Percentiles rank a stretch among this genome's conserved stretches.
phyloP scores from a whole-genome alignment of 2,888 invertebrate genomes.

The Catocala fraxini region DNA sequence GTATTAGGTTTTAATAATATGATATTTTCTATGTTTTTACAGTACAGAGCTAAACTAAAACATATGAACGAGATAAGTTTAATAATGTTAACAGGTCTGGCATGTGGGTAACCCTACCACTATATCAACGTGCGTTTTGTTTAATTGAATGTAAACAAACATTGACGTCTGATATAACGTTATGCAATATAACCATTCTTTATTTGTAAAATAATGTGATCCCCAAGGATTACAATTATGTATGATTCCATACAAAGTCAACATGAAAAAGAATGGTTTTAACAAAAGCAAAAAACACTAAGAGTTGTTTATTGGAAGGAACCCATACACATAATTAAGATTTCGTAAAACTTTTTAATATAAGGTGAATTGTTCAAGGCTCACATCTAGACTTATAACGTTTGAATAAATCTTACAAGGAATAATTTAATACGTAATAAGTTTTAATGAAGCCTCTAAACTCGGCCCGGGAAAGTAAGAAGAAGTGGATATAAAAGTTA shows the following conservation, averaged over 20 bases:
- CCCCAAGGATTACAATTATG: too few species aligned
- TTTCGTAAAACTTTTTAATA: slow-evolving; percentile 36
- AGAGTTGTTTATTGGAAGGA: not conserved
- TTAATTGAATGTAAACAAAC: slow-evolving; percentile 7
- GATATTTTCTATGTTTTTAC: too few species aligned
- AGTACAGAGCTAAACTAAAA: too few species aligned
- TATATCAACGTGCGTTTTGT: not conserved
- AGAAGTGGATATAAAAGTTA: slow-evolving; percentile 48
- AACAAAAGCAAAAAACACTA: not conserved
- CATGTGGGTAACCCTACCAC: not conserved
- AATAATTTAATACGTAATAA: slow-evolving; percentile 55
- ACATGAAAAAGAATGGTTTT: not conserved
- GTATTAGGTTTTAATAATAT: too few species aligned
- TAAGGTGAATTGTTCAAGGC: slow-evolving; percentile 44
- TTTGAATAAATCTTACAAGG: slow-evolving; percentile 49
- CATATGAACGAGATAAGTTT: not conserved
- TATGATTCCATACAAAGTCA: too few species aligned
- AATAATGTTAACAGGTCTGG: not conserved
- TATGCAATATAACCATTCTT: not conserved
- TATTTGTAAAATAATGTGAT: not conserved
- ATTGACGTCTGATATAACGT: slow-evolving; percentile 5
- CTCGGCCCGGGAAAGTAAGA: slow-evolving; percentile 37
- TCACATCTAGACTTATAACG: slow-evolving; percentile 44
- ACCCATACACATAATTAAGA: slow-evolving; percentile 9
- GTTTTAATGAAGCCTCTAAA: slow-evolving; percentile 53